These are phyloP conservation scores for Drosophila subsilvestris DNA, from an alignment of 2,888 invertebrate genomes.

Conservation along the genomic window DNA sequence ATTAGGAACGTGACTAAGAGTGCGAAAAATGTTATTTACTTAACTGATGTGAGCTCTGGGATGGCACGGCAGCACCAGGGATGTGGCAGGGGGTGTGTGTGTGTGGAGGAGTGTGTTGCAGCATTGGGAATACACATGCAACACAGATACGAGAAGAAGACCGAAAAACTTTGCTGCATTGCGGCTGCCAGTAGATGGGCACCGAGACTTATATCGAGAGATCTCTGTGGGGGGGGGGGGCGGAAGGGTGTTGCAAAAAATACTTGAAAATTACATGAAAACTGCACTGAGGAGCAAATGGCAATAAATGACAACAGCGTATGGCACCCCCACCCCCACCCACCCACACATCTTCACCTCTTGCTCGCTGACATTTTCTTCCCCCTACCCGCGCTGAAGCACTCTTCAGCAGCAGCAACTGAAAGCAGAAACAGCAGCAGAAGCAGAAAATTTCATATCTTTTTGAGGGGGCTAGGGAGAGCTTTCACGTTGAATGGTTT, in stretches of 20 bases:
- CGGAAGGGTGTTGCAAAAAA: constrained; percentile 51
- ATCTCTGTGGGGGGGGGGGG: not conserved
- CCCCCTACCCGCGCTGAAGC: constrained; percentile 15
- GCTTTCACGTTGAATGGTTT: constrained; percentile 36
- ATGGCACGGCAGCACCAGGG: constrained; percentile 9
- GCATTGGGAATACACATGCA: not conserved
- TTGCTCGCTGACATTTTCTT: not conserved
- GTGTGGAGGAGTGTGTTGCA: constrained; percentile 3
- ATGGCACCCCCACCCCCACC: constrained; percentile 30
- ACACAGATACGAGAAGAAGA: not conserved
- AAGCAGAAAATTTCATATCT: constrained; percentile 62
- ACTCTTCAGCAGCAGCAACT: constrained; percentile 10
- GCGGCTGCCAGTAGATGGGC: constrained; percentile 3
- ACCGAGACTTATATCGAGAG: not conserved
- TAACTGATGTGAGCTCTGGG: constrained; percentile 69
- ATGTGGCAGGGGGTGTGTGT: not conserved
- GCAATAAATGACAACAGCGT: constrained; percentile 66
- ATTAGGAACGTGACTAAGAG: constrained; percentile 83
- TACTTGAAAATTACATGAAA: constrained; percentile 73
- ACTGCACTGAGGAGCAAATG: constrained; percentile 62
- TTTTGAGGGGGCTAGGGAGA: constrained; percentile 14
- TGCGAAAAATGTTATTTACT: constrained; percentile 78
- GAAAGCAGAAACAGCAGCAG: not conserved
- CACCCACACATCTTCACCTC: constrained; percentile 4
- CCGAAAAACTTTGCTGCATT: constrained; percentile 10